phyloP scores from a whole-genome alignment of 2,888 invertebrate genomes.

The Drosophila parthenogenetica region DNA sequence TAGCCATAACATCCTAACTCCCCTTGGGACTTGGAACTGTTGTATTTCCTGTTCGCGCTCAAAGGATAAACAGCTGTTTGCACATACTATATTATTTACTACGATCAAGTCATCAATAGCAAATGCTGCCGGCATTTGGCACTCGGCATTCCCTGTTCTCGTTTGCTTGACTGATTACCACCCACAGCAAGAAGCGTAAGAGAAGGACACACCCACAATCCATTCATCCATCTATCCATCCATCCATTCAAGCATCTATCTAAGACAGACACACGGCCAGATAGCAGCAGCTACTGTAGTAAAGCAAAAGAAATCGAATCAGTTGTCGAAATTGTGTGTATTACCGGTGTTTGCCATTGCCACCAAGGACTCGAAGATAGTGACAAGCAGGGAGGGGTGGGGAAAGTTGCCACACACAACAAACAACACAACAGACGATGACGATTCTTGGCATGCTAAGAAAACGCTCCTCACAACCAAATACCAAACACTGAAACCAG shows the following conservation, averaged over 20 bases:
- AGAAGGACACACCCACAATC: constrained; percentile 8
- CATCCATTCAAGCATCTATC: background rate
- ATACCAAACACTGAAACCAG: constrained; percentile 77
- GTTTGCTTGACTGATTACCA: constrained; percentile 69
- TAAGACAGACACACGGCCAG: constrained; percentile 12
- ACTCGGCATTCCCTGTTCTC: constrained; percentile 37
- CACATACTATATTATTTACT: constrained; percentile 67
- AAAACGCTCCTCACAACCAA: constrained; percentile 44
- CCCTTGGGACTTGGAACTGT: constrained; percentile 4
- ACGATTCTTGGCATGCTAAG: constrained; percentile 10
- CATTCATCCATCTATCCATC: constrained; percentile 10
- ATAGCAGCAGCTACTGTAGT: constrained; percentile 26
- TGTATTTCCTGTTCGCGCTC: constrained; percentile 47
- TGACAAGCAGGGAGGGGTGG: too few relatives aligned
- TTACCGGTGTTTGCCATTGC: constrained; percentile 35
- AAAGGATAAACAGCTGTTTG: constrained; percentile 67
- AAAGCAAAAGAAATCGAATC: constrained; percentile 18
- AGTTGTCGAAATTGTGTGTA: constrained; percentile 48
- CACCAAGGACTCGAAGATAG: background rate
- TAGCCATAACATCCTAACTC: background rate
- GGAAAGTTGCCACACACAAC: background rate
- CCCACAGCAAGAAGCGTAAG: background rate
- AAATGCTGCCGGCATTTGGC: constrained; percentile 53
- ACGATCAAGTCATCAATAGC: constrained; percentile 70
- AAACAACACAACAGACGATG: constrained; percentile 1